Evolutionary conservation across 2,888 invertebrate genomes (phyloP).

Genomic region (Orthosia gracilis): DNA sequence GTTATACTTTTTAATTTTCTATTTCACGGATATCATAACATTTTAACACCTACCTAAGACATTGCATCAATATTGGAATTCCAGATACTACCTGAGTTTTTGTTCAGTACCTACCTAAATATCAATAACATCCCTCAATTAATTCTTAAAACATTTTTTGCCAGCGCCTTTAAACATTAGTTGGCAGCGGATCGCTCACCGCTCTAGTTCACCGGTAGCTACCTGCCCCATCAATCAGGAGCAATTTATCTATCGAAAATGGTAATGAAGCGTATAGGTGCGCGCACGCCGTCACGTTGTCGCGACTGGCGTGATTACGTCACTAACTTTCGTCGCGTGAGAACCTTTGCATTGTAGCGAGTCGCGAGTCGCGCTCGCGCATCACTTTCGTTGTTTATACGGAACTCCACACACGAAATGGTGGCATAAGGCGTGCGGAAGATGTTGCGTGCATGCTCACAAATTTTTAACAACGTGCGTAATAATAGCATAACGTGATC

Average conservation of each 20-base stretch:
- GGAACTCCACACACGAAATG: conserved; percentile 71
- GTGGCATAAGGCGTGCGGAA: conserved; percentile 61
- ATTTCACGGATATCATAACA: background rate
- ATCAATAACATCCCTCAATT: conserved; percentile 7
- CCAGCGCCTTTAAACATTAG: background rate
- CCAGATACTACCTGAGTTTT: conserved; percentile 13
- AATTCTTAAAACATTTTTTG: conserved; percentile 13
- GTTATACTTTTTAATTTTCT: background rate
- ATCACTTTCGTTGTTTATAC: conserved; percentile 86
- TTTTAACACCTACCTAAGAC: background rate
- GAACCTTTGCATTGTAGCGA: conserved; percentile 80
- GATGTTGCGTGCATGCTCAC: conserved; percentile 49
- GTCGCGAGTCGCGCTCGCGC: conserved; percentile 75
- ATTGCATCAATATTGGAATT: background rate
- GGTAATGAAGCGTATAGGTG: conserved; percentile 47
- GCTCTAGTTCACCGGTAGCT: conserved; percentile 21
- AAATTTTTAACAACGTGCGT: conserved; percentile 50
- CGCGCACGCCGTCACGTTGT: conserved; percentile 58
- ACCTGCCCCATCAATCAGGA: conserved; percentile 32
- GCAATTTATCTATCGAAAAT: conserved; percentile 57
- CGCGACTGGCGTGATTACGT: conserved; percentile 76
- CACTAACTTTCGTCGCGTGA: conserved; percentile 87
- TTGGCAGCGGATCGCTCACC: background rate
- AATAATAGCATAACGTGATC: conserved; percentile 45
- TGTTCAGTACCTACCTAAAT: background rate